A percentile compares a stretch with the other conserved stretches of the same genome.
Conservation (phyloP, 2,888 invertebrate genomes). For the Leucania comma region DNA sequence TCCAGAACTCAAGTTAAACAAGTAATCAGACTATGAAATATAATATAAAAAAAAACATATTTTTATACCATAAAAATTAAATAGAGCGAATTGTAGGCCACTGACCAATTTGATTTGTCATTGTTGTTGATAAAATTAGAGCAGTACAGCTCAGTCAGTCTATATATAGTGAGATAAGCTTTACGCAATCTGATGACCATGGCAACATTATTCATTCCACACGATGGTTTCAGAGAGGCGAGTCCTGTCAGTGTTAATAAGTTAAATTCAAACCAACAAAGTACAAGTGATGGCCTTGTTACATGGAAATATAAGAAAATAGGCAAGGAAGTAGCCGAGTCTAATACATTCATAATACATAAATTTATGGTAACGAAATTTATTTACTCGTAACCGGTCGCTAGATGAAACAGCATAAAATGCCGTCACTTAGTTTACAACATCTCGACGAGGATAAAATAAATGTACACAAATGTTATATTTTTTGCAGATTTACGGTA, state of each 20-base stretch:
- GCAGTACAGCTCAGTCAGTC: slow-evolving; percentile 69
- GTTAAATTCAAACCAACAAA: slow-evolving; percentile 78
- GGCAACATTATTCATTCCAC: slow-evolving; percentile 83
- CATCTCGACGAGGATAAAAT: slow-evolving; percentile 76
- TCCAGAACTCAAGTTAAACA: slow-evolving; percentile 79
- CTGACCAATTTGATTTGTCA: slow-evolving; percentile 80
- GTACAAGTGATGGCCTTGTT: slow-evolving; percentile 89
- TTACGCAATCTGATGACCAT: slow-evolving; percentile 79
- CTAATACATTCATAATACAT: slow-evolving; percentile 74
- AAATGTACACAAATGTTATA: slow-evolving; percentile 84
- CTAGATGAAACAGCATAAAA: slow-evolving; percentile 83
- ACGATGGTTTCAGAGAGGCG: slow-evolving; percentile 73
- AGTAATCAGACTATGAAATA: slow-evolving; percentile 74
- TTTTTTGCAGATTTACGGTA: slow-evolving; percentile 88
- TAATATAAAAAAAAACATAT: slow-evolving; percentile 76
- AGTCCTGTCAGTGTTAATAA: slow-evolving; percentile 68
- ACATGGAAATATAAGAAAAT: slow-evolving; percentile 79
- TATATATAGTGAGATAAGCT: slow-evolving; percentile 82
- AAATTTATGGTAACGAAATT: slow-evolving; percentile 70
- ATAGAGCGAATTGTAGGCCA: slow-evolving; percentile 81
- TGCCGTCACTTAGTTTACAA: slow-evolving; percentile 82
- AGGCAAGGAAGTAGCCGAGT: slow-evolving; percentile 75
- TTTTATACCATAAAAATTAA: slow-evolving; percentile 86
- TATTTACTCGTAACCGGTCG: slow-evolving; percentile 78
- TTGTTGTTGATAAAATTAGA: slow-evolving; percentile 66